Evolutionary conservation across 2,797 vertebrate genomes (phyloP), one percentile per base, ranked within the genome.

Genomic region (Poeciliopsis presidionis): DNA sequence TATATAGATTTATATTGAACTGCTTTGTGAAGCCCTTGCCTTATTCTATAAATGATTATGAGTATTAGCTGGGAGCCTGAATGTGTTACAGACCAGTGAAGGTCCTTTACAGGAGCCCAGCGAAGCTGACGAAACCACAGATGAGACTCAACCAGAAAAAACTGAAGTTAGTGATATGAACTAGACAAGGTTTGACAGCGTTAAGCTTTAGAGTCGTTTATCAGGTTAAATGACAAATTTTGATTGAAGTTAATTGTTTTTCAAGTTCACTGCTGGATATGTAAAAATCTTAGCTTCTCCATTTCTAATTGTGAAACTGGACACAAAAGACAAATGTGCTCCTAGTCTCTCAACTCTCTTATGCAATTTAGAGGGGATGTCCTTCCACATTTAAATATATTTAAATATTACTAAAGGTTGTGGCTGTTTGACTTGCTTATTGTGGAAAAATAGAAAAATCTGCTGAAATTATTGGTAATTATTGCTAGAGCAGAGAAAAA

Each of bases 81-180:
- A 20, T 78, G n/a, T 73, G 5, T 88, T 74, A 41, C 51, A 92
- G 90, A 77, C 41, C 12, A 77, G 61, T 0, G 0, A 57, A 53
- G 81, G 90, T n/a, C 51, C 57, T 39, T 59, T 73, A 57, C 63
- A n/a, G 1, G 78, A 90, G 33, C 33, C 30, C 9, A 46, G 72
- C 53, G 57, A 78, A 18, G 45, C n/a, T 30, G 75, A 53, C 25
- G 53, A 20, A 45, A 53, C 70, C 22, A 81, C 65, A 82, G 49
- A 81, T 51, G 81, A 83, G 53, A 69, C 33, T 46, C 63, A 84
- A 12, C 46, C 28, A 76, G 80, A 83, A 22, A 46, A 1, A 4
- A n/a, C 0, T 49, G 53, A 89, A 75, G 89, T 90, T 51, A 73
- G 84, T 82, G 22, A 59, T 39, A 47, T 25, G 25, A 57, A 76